phyloP scores from a whole-genome alignment of 2,797 vertebrate genomes.

The Acrocephalus scirpaceus region DNA sequence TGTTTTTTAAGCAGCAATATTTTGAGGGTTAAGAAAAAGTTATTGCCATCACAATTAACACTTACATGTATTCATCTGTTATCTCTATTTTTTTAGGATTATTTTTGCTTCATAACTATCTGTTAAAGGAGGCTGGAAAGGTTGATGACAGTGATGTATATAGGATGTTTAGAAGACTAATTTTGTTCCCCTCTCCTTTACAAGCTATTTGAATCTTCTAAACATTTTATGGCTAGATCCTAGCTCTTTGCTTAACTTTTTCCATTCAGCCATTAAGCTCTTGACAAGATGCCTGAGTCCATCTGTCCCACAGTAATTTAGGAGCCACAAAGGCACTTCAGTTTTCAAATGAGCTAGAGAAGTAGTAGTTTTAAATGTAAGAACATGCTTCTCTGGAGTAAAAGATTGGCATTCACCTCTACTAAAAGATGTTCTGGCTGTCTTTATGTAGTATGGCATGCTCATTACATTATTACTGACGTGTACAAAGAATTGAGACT shows the following conservation, averaged over 20 bases:
- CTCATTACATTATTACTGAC: background rate
- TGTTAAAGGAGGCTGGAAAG: background rate
- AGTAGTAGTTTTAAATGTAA: background rate
- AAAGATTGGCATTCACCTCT: background rate
- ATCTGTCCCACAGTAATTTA: background rate
- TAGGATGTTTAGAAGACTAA: background rate
- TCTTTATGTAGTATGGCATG: background rate
- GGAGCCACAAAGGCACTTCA: background rate
- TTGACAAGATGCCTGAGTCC: background rate
- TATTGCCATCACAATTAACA: background rate
- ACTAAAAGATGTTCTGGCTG: background rate
- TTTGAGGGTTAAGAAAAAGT: background rate
- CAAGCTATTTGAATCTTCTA: background rate
- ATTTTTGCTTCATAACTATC: background rate
- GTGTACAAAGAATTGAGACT: background rate
- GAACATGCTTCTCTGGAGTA: conserved; percentile 7
- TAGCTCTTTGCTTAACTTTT: background rate
- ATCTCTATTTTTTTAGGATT: background rate
- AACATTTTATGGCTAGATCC: background rate
- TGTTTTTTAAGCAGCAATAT: background rate
- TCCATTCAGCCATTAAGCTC: background rate
- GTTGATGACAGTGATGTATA: background rate
- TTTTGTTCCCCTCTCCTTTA: background rate
- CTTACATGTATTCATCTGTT: background rate
- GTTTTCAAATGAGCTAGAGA: background rate